Conservation (phyloP, 2,113 vertebrate genomes). For the Petroica traversi region DNA sequence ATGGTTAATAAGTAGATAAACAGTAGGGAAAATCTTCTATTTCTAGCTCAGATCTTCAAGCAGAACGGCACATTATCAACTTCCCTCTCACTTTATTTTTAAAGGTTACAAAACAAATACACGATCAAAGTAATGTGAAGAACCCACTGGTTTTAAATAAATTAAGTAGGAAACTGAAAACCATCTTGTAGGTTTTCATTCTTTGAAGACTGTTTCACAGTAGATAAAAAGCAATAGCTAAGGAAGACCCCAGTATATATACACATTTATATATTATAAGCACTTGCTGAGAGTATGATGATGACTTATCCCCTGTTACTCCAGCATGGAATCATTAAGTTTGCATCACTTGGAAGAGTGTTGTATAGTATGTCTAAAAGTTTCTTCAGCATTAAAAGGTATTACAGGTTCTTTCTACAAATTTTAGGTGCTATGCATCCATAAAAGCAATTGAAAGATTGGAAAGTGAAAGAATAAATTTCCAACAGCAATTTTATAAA, state of each 20-base stretch:
- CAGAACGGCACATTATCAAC: not conserved
- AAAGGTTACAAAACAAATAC: not conserved
- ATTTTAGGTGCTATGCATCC: not conserved
- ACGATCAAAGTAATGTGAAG: not conserved
- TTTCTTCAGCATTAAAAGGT: not conserved
- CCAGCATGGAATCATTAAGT: not conserved
- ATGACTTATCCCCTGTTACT: not conserved
- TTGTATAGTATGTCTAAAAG: not conserved
- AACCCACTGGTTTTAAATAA: not conserved
- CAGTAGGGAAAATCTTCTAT: not conserved
- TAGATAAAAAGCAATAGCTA: not conserved
- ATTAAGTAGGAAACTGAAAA: not conserved
- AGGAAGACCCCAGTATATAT: not conserved
- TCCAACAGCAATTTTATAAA: constrained; percentile 14
- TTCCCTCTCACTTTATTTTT: not conserved
- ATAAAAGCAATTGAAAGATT: not conserved
- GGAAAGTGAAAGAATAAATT: not conserved
- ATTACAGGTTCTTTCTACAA: not conserved
- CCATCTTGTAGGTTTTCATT: not conserved
- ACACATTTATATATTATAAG: not conserved
- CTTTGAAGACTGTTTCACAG: not conserved
- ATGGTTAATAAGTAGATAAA: not conserved
- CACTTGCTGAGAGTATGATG: not conserved
- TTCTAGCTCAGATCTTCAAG: not conserved
- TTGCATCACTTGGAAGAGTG: not conserved